Evolutionary conservation across 2,888 invertebrate species (phyloP), one percentile per base, ranked within the genome.

Genomic region (Eremobia ochroleuca): DNA sequence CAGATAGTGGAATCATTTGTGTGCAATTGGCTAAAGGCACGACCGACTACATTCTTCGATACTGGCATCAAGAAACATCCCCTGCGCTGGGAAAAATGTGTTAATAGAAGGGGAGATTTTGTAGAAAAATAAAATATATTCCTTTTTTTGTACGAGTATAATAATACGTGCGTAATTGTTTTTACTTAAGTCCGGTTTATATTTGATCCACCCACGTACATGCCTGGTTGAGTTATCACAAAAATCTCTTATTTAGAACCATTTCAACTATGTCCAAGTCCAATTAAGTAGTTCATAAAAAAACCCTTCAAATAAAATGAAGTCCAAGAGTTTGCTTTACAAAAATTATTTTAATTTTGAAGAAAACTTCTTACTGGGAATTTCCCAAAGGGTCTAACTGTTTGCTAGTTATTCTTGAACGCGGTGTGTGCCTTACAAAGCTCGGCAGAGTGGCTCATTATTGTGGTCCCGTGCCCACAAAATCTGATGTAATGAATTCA

Each of bases 401-500:
- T 43, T 64, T 75, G 73, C n/a, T 65, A n/a, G 64, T 28, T 55
- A 43, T 75, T 59, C 49, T 76, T 46, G 15, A 11, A 11, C 25
- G 2, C 37, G 13, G 76, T 88, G 72, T 85, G 81, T 83, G 21
- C 18, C 52, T 46, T 21, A 31, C 37, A 58, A 62, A 73, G 65
- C 82, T 59, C 31, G 64, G 4, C 55, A 34, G 68, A 88, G 84
- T 79, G 71, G 28, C 77, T 88, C 79, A 86, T 89, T 89, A 88
- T 83, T 85, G 75, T 76, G 82, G 59, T 55, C 34, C 31, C 58
- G 52, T 64, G 58, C 68, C 64, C 77, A 79, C 88, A 77, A 82
- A 88, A 82, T 79, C 82, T 83, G 78, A 70, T 79, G 67, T 83
- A 75, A 84, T 87, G 81, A 87, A 77, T 78, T 80, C 73, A 49